Evolutionary conservation across 2,113 vertebrate species (phyloP).

Genomic region (Ictalurus furcatus): DNA sequence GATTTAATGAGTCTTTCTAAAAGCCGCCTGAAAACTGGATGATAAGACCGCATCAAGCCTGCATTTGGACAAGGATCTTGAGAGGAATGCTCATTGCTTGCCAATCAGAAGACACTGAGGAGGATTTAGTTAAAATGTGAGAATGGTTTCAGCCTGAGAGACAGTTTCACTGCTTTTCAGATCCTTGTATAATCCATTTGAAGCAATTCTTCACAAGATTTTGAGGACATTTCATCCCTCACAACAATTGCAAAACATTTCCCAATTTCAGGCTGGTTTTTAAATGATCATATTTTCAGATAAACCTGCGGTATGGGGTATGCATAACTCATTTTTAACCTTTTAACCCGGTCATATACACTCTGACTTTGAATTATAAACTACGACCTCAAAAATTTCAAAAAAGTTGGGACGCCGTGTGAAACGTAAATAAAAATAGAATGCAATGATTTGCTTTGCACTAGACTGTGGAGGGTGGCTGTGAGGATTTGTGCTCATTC

Average conservation of each 20-base stretch:
- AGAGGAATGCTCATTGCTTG: background rate
- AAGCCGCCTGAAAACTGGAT: background rate
- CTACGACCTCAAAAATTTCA: background rate
- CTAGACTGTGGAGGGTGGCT: background rate
- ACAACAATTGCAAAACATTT: background rate
- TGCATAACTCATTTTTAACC: too few species aligned
- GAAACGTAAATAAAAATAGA: too few species aligned
- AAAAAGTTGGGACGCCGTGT: too few species aligned
- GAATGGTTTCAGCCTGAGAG: background rate
- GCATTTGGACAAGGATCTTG: background rate
- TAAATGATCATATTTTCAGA: background rate
- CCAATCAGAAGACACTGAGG: background rate
- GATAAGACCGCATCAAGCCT: background rate
- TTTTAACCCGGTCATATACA: background rate
- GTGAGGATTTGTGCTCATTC: too few species aligned
- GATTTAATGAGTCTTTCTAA: conserved; percentile 14
- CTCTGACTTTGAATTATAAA: background rate
- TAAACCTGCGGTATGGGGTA: background rate
- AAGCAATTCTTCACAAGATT: background rate
- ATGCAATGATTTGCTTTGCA: background rate
- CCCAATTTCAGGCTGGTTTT: background rate
- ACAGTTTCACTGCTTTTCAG: background rate
- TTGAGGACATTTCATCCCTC: background rate
- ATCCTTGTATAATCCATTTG: background rate
- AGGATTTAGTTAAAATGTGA: background rate